Evolutionary conservation across 2,113 vertebrate genomes (phyloP), one percentile per base, ranked within the genome.

Genomic region (Bambusicola thoracicus): DNA sequence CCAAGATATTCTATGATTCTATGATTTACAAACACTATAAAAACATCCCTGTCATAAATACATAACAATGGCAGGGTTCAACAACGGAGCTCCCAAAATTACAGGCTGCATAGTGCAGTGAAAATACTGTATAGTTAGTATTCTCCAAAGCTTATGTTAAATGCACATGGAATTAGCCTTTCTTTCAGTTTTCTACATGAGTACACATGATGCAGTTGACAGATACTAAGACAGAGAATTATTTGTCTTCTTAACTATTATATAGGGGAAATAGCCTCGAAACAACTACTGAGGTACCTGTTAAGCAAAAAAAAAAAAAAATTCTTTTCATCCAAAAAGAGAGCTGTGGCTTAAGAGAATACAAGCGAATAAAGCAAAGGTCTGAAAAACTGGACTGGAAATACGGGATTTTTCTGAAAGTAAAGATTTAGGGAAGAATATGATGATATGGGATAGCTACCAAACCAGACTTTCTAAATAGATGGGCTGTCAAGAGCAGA

Each of bases 301-400:
- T 21, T 25, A 67, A 69, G 22, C 51, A 81, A n/a, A n/a, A n/a
- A n/a, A n/a, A n/a, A n/a, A n/a, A 76, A 81, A 53, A 30, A 65
- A 10, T 44, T 59, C 7, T 85, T 85, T 74, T 86, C 3, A 72
- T 55, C 27, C 11, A 32, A 53, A 85, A 89, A 58, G 25, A 58
- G 13, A 88, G 13, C 8, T 76, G 24, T 66, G 11, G 51, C 62
- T 30, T 61, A 62, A 48, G 4, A 68, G 34, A 90, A 85, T 25
- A 16, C 5, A 49, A 0, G 0, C 8, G 29, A 5, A 30, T 85
- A 15, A 16, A 68, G 13, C 1, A 34, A 69, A 65, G 48, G 6
- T 55, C 69, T 55, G 69, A 21, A 32, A 75, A 85, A 91, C 19
- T 49, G 40, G 72, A 76, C 2, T 53, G 58, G 22, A 81, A 81